These are phyloP conservation scores for Rhagophthalmus giganteus DNA, from an alignment of 2,888 invertebrate genomes.

Conservation along the genomic window DNA sequence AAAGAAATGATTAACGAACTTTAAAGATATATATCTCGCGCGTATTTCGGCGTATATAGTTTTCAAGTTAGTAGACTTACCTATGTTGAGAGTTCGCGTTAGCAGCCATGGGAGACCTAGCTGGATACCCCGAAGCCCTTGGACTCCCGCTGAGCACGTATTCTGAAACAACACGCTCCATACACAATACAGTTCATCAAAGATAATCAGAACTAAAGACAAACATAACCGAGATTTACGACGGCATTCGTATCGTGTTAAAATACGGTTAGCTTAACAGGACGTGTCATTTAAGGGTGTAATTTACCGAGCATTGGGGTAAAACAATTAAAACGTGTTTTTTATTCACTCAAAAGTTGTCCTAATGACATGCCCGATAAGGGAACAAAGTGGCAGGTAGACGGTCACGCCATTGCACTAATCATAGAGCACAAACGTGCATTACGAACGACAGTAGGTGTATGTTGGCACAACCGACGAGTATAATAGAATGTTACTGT, in stretches of 20 bases:
- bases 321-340: constrained; percentile 37
- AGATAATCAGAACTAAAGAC: constrained; percentile 37
- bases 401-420: constrained; percentile 32
- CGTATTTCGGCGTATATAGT: not conserved
- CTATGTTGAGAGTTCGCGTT: constrained; percentile 54
- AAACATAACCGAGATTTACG: constrained; percentile 37
- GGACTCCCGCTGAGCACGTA: constrained; percentile 60
- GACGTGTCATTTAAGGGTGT: constrained; percentile 29
- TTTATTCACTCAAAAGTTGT: constrained; percentile 29
- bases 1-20: constrained; percentile 25
- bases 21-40: not conserved
- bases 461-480: too few species aligned
- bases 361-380: constrained; percentile 35
- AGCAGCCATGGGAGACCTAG: constrained; percentile 54
- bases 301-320: constrained; percentile 36
- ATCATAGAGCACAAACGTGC: constrained; percentile 20
- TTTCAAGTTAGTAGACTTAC: constrained; percentile 50
- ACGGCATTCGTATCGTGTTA: constrained; percentile 30
- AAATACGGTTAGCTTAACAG: constrained; percentile 32
- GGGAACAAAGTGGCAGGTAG: constrained; percentile 33
- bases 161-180: constrained; percentile 53
- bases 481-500: too few species aligned
- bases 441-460: constrained; percentile 25
- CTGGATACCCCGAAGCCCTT: constrained; percentile 57
- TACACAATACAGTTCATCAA: constrained; percentile 35